Base-by-base conservation (phyloP, 2,113 vertebrate genomes). In the Thomomys bottae region DNA sequence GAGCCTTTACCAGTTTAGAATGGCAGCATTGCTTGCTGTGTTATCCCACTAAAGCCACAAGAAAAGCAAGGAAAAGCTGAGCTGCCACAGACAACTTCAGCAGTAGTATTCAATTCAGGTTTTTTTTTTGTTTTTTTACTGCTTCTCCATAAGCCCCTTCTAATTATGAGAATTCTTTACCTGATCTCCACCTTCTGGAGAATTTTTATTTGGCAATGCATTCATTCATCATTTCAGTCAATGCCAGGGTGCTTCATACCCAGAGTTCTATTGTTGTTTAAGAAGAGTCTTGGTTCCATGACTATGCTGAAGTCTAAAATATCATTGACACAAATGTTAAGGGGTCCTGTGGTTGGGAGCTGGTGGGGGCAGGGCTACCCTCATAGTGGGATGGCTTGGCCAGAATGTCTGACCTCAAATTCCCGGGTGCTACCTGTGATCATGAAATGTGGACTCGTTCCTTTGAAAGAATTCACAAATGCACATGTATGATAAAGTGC, bases 391-490 rank as follows among this genome's bases (percentile, higher is more conserved):
- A 88, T 85, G 81, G 85, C 0, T 3, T 79, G 80, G 73, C 82
- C 17, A 75, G 36, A 68, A 12, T 61, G 6, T 17, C 87, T 30
- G 36, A 85, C 70, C 94, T 92, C 94, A 84, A 95, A 89, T 78
- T 3, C 87, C 91, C 72, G 87, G 84, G 91, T 91, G 79, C 85
- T 96, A 97, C 97, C 92, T 93, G 97, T 95, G 95, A 87, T 95
- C 93, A 95, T 88, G 94, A 93, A 95, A 66, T 95, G 89, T 94
- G 95, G 91, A 96, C 83, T 96, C 95, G 15, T 54, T 54, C 49
- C 93, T 96, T 96, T 95, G 94, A 97, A 97, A 97, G 92, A 93
- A 96, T 96, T 97, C 95, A 96, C 95, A 90, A 95, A 96, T 97
- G 92, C 94, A 95, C 95, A 96, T 95, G 95, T 94, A 97, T 87